Conservation (phyloP, 2,113 vertebrate genomes). For the Tretioscincus oriximinensis region DNA sequence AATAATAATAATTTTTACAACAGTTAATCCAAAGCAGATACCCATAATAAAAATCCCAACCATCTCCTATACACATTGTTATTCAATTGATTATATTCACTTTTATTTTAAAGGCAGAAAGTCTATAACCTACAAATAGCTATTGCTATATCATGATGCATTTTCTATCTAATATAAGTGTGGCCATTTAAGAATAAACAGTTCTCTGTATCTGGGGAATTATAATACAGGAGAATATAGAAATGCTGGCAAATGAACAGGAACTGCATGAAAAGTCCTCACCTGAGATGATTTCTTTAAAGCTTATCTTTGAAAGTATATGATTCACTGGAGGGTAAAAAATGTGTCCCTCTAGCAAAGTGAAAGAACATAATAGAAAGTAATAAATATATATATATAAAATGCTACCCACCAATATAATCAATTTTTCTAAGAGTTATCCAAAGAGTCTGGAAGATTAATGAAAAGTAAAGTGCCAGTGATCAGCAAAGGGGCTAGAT, state of each 20-base stretch:
- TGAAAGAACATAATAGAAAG: not conserved
- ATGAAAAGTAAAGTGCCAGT: not conserved
- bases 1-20: too few relatives aligned
- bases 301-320: not conserved
- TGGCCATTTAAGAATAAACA: not conserved
- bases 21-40: not conserved
- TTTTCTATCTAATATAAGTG: not conserved
- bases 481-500: not conserved
- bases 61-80: not conserved
- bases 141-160: not conserved
- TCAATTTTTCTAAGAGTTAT: not conserved
- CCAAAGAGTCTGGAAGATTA: not conserved
- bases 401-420: not conserved
- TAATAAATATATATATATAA: not conserved
- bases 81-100: not conserved
- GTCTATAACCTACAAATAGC: not conserved
- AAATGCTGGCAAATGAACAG: not conserved
- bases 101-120: not conserved
- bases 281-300: conserved; percentile 6
- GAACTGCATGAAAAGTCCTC: not conserved
- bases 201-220: not conserved
- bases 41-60: not conserved
- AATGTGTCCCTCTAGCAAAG: not conserved
- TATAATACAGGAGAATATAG: conserved; percentile 3
- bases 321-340: conserved; percentile 8